phyloP scores from a whole-genome alignment of 2,888 invertebrate species.

The Tetanocera ferruginea region DNA sequence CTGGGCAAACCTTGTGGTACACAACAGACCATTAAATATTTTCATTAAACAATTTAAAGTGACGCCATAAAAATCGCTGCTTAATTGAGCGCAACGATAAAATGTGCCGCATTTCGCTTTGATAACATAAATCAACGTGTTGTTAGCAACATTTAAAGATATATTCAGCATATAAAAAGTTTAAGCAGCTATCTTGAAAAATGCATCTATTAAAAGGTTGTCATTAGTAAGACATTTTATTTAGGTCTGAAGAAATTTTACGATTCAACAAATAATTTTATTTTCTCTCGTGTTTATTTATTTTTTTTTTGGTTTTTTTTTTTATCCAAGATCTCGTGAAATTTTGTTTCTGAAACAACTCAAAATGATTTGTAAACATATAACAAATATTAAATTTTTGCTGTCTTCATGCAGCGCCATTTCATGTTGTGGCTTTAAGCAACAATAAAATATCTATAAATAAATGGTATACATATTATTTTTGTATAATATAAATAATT shows the following conservation, averaged over 20 bases:
- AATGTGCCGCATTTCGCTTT: constrained; percentile 7
- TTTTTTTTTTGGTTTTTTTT: neutral
- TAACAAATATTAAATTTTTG: too few species aligned
- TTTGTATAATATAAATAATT: constrained; percentile 2
- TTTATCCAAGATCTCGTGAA: neutral
- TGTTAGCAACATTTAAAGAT: neutral
- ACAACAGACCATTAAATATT: constrained; percentile 22
- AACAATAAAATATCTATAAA: constrained; percentile 31
- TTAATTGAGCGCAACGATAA: constrained; percentile 19
- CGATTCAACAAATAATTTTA: neutral
- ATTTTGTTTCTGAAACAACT: too few species aligned
- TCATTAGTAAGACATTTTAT: neutral
- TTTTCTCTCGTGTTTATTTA: too few species aligned
- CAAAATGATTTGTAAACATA: too few species aligned
- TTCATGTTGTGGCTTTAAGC: neutral
- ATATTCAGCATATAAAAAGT: neutral
- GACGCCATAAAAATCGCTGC: constrained; percentile 1
- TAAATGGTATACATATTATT: neutral
- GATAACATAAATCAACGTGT: constrained; percentile 20
- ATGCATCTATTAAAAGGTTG: neutral
- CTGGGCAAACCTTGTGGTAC: neutral
- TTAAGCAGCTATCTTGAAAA: neutral
- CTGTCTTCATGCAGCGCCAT: too few species aligned
- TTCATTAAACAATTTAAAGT: constrained; percentile 21
- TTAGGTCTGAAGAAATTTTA: neutral